Evolutionary conservation across 2,888 invertebrate species (phyloP), one percentile per base, ranked within the genome.

Genomic region (Dicyrtoma fusca): DNA sequence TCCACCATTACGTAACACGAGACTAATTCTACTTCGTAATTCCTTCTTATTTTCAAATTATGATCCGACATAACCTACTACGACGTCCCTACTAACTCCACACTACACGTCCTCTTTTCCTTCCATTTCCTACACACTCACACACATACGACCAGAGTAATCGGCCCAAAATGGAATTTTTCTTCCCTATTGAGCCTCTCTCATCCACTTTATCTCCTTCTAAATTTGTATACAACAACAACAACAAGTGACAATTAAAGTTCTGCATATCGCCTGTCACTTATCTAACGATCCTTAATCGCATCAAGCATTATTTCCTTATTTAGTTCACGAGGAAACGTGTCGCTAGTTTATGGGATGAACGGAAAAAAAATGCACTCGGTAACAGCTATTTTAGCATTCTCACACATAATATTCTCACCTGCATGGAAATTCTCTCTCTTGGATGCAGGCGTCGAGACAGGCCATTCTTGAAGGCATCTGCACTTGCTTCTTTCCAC

Each of bases 381-480:
- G 3, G 21, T 42, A 63, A 63, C 53, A 53, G 53, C 53, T 53
- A 53, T 53, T 53, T 53, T 63, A 10, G 21, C 34, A 45, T 21
- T 44, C 45, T 61, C 34, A 34, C 61, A 17, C 34, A 45, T 34
- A 42, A 5, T 1, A 17, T 17, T 13, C 81, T 79, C 77, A 84
- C 82, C 84, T 82, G 82, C 85, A 85, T 49, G 81, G 80, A 81
- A 85, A 85, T 17, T 82, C 82, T 14, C 78, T 77, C 73, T 84
- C 84, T 57, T 81, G 77, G 23, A 85, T 79, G 74, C 85, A 85
- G 17, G 82, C 77, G 65, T 83, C 82, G 81, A 83, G 82, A 75
- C 85, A 85, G n/a, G 82, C 81, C 17, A 77, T 71, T 57, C 82
- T 76, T 34, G 81, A 80, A 26, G 81, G 80, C 57, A 81, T 82